A percentile compares a stretch with the other conserved stretches of the same genome.
Conservation (phyloP, 2,797 vertebrate species). For the Protonibea diacanthus region DNA sequence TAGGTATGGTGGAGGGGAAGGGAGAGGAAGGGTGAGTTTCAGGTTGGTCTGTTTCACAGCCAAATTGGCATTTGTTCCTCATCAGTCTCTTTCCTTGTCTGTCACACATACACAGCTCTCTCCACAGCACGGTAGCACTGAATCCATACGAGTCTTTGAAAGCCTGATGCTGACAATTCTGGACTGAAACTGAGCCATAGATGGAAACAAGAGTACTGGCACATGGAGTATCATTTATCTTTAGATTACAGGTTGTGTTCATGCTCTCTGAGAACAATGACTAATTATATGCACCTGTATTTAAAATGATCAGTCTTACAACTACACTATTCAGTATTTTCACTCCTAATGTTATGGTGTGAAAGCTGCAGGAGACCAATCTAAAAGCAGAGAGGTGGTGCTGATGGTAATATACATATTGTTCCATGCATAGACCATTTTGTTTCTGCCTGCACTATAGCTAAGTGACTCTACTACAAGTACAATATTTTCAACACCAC, state of each 20-base stretch:
- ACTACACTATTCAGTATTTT: background rate
- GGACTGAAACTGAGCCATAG: background rate
- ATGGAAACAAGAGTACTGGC: background rate
- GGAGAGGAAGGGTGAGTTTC: slow-evolving; percentile 8
- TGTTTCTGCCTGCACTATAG: background rate
- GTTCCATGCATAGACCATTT: background rate
- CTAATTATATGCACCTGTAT: background rate
- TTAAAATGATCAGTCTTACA: background rate
- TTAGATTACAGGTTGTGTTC: background rate
- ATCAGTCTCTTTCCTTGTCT: slow-evolving; percentile 56
- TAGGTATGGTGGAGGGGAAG: slow-evolving; percentile 18
- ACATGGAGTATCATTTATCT: background rate
- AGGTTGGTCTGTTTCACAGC: slow-evolving; percentile 62
- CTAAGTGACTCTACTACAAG: background rate
- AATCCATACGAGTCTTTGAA: background rate
- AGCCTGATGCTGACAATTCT: background rate
- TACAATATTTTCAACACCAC: background rate
- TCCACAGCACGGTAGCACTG: slow-evolving; percentile 8
- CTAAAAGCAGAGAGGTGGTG: background rate
- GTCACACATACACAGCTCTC: slow-evolving; percentile 36
- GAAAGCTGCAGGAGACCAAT: background rate
- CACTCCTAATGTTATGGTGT: background rate
- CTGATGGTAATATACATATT: background rate
- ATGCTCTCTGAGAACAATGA: background rate
- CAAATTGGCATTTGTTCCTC: slow-evolving; percentile 73